A percentile compares a stretch with the other conserved stretches of the same genome.
phyloP scores from a whole-genome alignment of 2,797 vertebrate genomes.

The Typhlichthys eigenmanni region DNA sequence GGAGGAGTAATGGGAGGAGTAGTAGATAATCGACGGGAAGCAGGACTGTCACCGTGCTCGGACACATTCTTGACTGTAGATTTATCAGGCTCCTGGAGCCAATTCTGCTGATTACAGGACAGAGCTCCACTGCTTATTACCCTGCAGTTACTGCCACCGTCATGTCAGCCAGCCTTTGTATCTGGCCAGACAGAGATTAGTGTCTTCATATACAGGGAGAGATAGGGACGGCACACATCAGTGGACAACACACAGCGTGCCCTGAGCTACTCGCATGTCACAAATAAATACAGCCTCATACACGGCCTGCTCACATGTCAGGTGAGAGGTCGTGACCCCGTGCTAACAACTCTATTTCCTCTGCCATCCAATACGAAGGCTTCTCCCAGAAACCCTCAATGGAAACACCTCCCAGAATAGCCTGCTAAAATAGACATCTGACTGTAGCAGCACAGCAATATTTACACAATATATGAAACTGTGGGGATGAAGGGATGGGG shows the following conservation, averaged over 20 bases:
- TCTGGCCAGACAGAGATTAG: not conserved
- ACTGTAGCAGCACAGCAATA: conserved; percentile 6
- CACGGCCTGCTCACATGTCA: conserved; percentile 50
- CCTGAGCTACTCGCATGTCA: conserved; percentile 26
- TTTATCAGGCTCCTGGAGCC: conserved; percentile 40
- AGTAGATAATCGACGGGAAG: conserved; percentile 70
- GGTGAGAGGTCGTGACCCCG: conserved; percentile 56
- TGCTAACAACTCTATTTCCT: conserved; percentile 58
- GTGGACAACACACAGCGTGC: not conserved
- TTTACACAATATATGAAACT: conserved; percentile 4
- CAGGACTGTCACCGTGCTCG: conserved; percentile 22
- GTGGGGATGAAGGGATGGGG: not conserved
- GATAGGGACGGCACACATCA: too few relatives aligned
- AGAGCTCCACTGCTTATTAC: conserved; percentile 12
- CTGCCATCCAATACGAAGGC: conserved; percentile 37
- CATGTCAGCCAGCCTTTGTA: conserved; percentile 21
- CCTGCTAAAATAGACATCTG: conserved; percentile 43
- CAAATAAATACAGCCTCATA: not conserved
- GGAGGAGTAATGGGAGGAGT: not conserved
- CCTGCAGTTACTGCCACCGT: conserved; percentile 17
- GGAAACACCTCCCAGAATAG: conserved; percentile 35
- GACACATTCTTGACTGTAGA: conserved; percentile 53
- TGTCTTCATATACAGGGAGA: conserved; percentile 9
- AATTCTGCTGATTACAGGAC: conserved; percentile 57
- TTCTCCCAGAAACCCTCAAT: conserved; percentile 30